Base-by-base conservation (phyloP, 2,113 vertebrate species). In the Halcyon malimbica region DNA sequence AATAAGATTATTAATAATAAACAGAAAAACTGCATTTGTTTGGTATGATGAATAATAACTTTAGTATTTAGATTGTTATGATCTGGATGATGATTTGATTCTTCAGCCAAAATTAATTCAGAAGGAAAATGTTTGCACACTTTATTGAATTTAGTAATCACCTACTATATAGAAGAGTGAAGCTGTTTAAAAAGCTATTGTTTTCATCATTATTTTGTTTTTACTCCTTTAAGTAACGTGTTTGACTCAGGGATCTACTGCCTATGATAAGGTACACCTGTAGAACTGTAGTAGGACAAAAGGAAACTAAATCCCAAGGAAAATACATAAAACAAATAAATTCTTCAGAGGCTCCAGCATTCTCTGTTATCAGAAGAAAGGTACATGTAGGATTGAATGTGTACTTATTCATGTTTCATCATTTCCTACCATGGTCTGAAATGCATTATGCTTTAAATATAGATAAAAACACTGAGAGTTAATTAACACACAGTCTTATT, bases 401-500 rank as follows among this genome's bases (percentile, higher is more conserved):
- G 62, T 42, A 17, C 42, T 89, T 93, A 65, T 76, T 94, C n/a
- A 56, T 87, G n/a, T 37, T 59, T 65, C 70, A 24, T 74, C 25
- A 75, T 94, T 96, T 87, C 28, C 71, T 82, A 46, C 41, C 44
- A 69, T 8, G 39, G 62, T 90, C 74, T 95, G 71, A 96, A 96
- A 89, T 62, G 41, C 25, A 74, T 25, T 51, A 11, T 65, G n/a
- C 31, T 97, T 94, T 95, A 70, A 94, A 62, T 29, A 86, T 33
- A 74, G 83, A 60, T 51, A 90, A 71, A 81, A 81, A n/a, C 59
- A 60, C 74, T 95, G 95, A 87, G 73, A 94, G 78, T 96, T 97
- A 96, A 97, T 96, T 96, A 98, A 93, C 87, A 97, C 56, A 59
- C 42, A 77, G 50, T 42, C 78, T 51, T 96, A 60, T 96, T 95